Evolutionary conservation across 1,140 invertebrate genomes (phyloP), one percentile per base, ranked within the genome.

Genomic region (Trypoxylus dichotomus): DNA sequence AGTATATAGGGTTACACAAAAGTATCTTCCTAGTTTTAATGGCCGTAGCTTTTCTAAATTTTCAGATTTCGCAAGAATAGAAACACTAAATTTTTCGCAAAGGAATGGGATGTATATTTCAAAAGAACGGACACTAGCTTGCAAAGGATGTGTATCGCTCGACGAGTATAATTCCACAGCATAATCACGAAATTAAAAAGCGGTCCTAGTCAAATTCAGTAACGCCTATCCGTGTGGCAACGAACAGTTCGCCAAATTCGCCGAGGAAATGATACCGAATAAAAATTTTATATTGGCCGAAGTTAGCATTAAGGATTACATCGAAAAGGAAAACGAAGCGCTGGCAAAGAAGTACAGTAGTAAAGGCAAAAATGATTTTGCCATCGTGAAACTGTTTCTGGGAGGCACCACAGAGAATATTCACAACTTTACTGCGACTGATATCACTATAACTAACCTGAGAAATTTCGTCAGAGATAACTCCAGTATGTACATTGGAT

Each of bases 201-300:
- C 92, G 1, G 89, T 93, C 0, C 80, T 98, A 13, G 93, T 98
- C 0, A 98, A 98, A 86, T 97, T 98, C 85, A 97, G 98, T 85
- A 93, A 96, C 3, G 94, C 96, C 0, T 99, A 96, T 89, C 97
- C 97, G 0, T 98, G 97, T 85, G 97, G 97, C 0, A 93, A 96
- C 1, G 97, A 97, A 86, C 96, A 98, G 41, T 99, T 93, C 86
- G 92, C 91, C 2, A 92, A 93, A 82, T 90, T 99, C 11, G 94
- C 96, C 1, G 91, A 92, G 81, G 90, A 93, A 19, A 90, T 93
- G 0, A 89, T 89, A 78, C 90, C 91, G 11, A 91, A 93, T n/a
- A 87, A 90, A 1, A 94, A 98, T 81, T 85, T 98, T 2, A 85
- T 98, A 8, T 87, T 98, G 5, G 95, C 92, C 0, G 94, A 97